A percentile compares a stretch with the other conserved stretches of the same genome.
These are phyloP conservation scores for Pygmarrhopalites habei DNA, from an alignment of 1,140 invertebrate genomes.

Conservation along the genomic window DNA sequence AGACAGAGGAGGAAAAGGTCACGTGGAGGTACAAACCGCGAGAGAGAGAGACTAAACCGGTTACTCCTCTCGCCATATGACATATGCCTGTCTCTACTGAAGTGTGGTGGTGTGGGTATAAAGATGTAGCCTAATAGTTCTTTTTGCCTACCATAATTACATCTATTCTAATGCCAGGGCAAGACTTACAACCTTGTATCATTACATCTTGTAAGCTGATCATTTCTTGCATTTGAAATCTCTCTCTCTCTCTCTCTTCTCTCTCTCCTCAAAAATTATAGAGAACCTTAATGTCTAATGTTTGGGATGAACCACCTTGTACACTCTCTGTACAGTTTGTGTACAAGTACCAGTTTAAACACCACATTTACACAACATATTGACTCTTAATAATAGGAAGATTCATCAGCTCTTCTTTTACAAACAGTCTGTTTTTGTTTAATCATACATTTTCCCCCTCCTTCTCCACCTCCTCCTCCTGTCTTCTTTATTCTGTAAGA, in stretches of 20 bases:
- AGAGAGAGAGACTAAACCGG: conserved; percentile 16
- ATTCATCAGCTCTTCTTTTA: too few species aligned
- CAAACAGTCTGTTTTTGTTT: not conserved
- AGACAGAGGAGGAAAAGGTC: conserved; percentile 10
- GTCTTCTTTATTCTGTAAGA: not conserved
- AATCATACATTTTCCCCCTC: too few species aligned
- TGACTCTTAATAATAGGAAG: not conserved
- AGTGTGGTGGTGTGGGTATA: conserved; percentile 36
- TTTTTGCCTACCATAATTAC: conserved; percentile 31
- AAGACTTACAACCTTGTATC: conserved; percentile 27
- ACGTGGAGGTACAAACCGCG: conserved; percentile 29
- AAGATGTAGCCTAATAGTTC: conserved; percentile 32
- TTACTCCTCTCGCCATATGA: conserved; percentile 19
- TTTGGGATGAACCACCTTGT: not conserved
- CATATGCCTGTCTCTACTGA: conserved; percentile 35
- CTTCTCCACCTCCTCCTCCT: too few species aligned
- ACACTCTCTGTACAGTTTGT: not conserved
- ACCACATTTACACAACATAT: not conserved
- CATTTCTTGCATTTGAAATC: conserved; percentile 30
- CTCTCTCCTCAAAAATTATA: too few species aligned
- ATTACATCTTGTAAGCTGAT: conserved; percentile 31
- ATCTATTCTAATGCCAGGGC: conserved; percentile 22
- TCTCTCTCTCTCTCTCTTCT: too few species aligned
- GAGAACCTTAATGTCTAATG: conserved; percentile 26
- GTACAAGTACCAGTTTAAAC: not conserved